Conservation (phyloP, 2,888 invertebrate species). For the Creontiades dilutus region DNA sequence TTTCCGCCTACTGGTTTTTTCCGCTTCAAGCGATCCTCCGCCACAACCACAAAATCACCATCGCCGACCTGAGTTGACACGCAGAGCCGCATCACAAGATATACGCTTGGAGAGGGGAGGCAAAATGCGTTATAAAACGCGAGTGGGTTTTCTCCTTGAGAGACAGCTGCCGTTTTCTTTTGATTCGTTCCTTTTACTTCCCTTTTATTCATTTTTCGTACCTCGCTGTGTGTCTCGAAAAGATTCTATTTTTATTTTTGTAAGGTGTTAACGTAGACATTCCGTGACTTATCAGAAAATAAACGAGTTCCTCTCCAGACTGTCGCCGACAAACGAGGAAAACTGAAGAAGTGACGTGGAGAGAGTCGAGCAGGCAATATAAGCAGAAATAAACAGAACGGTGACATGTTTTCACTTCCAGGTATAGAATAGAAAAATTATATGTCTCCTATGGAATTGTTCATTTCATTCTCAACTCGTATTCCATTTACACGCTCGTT, state of each 20-base stretch:
- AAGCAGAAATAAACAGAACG: background rate
- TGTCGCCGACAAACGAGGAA: background rate
- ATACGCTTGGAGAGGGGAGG: background rate
- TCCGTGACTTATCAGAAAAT: background rate
- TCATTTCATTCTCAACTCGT: too few relatives aligned
- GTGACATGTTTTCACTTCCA: too few relatives aligned
- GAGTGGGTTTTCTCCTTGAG: background rate
- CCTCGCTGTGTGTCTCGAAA: background rate
- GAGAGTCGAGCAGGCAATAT: background rate
- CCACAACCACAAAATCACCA: constrained; percentile 7
- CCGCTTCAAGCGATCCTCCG: background rate
- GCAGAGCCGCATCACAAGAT: background rate
- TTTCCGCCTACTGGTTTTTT: background rate
- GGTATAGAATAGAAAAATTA: too few relatives aligned
- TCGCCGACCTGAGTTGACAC: background rate
- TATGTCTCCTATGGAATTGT: too few relatives aligned
- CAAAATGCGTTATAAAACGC: background rate
- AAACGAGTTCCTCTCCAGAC: background rate
- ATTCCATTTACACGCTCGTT: too few relatives aligned
- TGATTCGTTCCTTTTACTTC: background rate
- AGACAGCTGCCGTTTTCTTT: background rate
- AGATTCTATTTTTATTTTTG: background rate
- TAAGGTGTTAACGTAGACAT: background rate
- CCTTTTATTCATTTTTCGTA: background rate
- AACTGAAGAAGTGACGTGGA: background rate